phyloP scores from a whole-genome alignment of 2,888 invertebrate genomes.

The Pheosia gnoma region DNA sequence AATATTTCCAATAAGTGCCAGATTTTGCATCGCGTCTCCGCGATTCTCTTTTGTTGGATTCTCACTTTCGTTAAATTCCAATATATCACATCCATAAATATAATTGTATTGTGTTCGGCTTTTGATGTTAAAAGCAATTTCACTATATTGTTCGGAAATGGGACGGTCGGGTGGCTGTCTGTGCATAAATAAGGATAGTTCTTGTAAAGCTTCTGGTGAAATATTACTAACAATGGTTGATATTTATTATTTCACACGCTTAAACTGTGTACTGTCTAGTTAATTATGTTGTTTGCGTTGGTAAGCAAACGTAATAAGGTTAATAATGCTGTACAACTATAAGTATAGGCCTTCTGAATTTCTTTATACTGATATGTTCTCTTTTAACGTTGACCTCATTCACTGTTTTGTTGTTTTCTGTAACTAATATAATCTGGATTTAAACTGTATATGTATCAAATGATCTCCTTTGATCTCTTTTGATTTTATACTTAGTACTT shows the following conservation, averaged over 20 bases:
- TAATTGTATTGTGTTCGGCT: conserved; percentile 22
- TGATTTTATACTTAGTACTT: no score
- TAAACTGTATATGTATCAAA: no score
- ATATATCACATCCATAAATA: conserved; percentile 11
- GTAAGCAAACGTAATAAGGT: no score
- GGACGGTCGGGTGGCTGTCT: conserved; percentile 12
- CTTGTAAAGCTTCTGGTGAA: conserved; percentile 27
- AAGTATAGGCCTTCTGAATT: no score
- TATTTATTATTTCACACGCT: conserved; percentile 24
- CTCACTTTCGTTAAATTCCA: conserved; percentile 37
- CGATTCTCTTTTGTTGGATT: conserved; percentile 46
- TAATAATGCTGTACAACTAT: no score
- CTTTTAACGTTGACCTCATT: no score
- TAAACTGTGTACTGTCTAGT: not conserved
- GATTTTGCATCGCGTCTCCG: conserved; percentile 55
- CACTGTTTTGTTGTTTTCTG: no score
- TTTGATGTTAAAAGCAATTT: conserved; percentile 38
- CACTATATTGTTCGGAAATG: conserved; percentile 29
- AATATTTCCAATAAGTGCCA: conserved; percentile 74
- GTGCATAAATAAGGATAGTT: conserved; percentile 22
- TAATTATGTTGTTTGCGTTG: conserved; percentile 1
- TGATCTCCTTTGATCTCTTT: no score
- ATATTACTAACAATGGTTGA: conserved; percentile 22
- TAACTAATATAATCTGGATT: no score
- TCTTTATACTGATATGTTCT: no score